Base-by-base conservation (phyloP, 2,888 invertebrate genomes). In the Stenoptilia bipunctidactyla region DNA sequence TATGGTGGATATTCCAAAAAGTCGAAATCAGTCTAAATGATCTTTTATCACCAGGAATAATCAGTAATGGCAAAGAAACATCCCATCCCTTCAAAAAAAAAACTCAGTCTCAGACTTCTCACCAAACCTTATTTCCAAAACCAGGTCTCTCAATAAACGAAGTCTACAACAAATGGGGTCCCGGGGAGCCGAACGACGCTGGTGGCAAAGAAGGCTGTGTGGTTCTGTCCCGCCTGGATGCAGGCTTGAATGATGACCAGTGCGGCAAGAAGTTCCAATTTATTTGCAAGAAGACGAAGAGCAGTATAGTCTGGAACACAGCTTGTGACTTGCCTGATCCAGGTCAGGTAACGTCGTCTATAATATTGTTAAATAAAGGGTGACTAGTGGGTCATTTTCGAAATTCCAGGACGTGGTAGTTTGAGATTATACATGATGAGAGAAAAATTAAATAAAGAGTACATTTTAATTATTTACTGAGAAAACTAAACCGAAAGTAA, bases 261-360 rank as follows among this genome's bases (percentile, higher is more conserved):
- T 80, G 80, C 38, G 35, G 44, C 5, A 48, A 46, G 1, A 57
- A 49, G n/a, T 53, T 50, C 36, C 64, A 72, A 0, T 82, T 70
- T 41, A 59, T 76, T 3, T 82, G 80, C 53, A 76, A 72, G 50
- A 80, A 75, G 44, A 53, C 55, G 0, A 50, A 67, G 0, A 42
- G 43, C 1, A 48, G 56, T 0, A 39, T 79, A 6, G 53, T 69
- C 6, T 80, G 77, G 79, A 75, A 76, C 33, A 37, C 43, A 0
- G 36, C 47, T 0, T 79, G 79, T 44, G 55, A 70, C 37, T 55
- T 69, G 37, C 69, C 75, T 0, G 55, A 70, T 52, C 41, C 40
- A 39, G 61, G 79, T 76, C 44, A 46, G 43, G n/a, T 20, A 20
- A 30, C 9, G 30, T n/a, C n/a, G 10, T 30, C 12, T 9, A 8